phyloP scores from a whole-genome alignment of 2,113 vertebrate species.

The Phainopepla nitens region DNA sequence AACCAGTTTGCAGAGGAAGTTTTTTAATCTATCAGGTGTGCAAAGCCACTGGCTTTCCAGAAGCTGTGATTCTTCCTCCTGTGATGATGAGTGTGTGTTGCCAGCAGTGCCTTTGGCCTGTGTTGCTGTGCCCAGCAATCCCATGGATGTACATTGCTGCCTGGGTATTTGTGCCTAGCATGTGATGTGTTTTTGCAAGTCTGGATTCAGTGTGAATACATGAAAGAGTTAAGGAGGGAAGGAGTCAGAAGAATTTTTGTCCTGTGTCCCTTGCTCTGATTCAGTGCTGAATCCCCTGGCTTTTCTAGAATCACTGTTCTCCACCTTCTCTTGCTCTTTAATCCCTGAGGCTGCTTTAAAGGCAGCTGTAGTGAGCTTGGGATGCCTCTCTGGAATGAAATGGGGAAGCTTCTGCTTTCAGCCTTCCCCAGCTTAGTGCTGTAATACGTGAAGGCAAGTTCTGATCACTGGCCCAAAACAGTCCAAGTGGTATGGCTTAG shows the following conservation, averaged over 20 bases:
- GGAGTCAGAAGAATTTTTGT: neutral
- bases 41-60: neutral
- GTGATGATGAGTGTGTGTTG: neutral
- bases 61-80: neutral
- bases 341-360: neutral
- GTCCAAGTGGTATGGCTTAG: neutral
- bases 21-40: neutral
- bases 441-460: neutral
- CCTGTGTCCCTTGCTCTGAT: neutral
- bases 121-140: neutral
- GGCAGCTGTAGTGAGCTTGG: neutral
- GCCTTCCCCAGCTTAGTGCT: neutral
- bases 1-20: neutral
- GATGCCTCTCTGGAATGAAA: neutral
- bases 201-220: accelerated
- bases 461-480: neutral
- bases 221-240: neutral
- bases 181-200: neutral
- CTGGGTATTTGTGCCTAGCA: neutral
- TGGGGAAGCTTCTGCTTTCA: neutral
- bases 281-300: neutral
- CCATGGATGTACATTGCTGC: accelerated
- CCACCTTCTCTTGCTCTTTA: neutral
- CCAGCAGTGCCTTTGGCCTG: neutral
- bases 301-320: neutral